Evolutionary conservation across 2,797 vertebrate genomes (phyloP), one percentile per base, ranked within the genome.

Genomic region (Kryptolebias ocellatus): DNA sequence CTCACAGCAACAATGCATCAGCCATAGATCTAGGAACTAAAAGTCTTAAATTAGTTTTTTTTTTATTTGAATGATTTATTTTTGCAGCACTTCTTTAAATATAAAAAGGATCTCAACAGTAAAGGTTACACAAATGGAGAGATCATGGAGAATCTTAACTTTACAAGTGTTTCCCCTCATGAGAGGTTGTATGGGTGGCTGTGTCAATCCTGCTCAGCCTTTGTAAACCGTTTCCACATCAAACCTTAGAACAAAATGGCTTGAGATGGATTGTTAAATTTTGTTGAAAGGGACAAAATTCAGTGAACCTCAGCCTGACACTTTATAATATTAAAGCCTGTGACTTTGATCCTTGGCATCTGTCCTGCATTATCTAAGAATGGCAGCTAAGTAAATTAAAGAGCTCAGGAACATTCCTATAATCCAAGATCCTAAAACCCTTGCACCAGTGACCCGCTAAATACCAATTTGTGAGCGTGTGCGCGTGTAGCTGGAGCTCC

Each of bases 361-460:
- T 89, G 74, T 62, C 78, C 72, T 70, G 79, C 83, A 90, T 85
- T 89, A 85, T 72, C 74, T 73, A 76, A 86, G 69, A 86, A 77
- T 70, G 78, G 76, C 85, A 76, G 81, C 67, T 82, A 88, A 88
- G 63, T 79, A 81, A 85, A 83, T 89, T 83, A 87, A 58, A 77
- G 68, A 79, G 87, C 81, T 83, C 73, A 85, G 64, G 69, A 74
- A 64, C 63, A 28, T 81, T 85, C 77, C 70, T 68, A 79, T 83
- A 79, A 87, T 83, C 79, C 81, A 70, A 51, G 53, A 67, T 80
- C 70, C 77, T 83, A 75, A 72, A 12, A 67, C 65, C 72, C 60
- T 54, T 52, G 61, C 78, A 68, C 79, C 56, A 80, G 74, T 85
- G 82, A 80, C 79, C 73, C 67, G 73, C 74, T 77, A 60, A 64